Percentiles rank a stretch among this genome's conserved stretches.
Evolutionary conservation across 2,113 vertebrate species (phyloP).

Genomic region (Laticauda colubrina): DNA sequence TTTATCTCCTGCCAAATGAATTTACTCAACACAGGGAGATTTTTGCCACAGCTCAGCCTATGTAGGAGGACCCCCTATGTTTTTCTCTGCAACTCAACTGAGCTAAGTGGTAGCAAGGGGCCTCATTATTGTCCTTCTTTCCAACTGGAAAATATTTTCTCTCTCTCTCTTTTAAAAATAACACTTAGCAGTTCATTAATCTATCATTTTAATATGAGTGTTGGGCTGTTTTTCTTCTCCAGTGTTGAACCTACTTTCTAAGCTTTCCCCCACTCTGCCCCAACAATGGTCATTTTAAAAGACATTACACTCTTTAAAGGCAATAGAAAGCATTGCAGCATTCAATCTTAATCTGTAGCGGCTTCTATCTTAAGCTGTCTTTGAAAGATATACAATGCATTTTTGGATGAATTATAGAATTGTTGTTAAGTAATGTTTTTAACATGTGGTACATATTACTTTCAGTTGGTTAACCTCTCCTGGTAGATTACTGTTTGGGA

Average conservation of each 20-base stretch:
- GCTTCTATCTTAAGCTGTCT: constrained; percentile 60
- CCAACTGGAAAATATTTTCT: constrained; percentile 46
- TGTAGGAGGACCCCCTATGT: constrained; percentile 43
- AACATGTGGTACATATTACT: constrained; percentile 46
- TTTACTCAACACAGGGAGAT: constrained; percentile 52
- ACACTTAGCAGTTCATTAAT: constrained; percentile 66
- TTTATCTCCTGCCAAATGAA: constrained; percentile 43
- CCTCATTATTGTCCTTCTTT: constrained; percentile 47
- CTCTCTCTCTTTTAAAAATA: constrained; percentile 37
- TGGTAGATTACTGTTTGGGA: constrained; percentile 35
- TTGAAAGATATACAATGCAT: constrained; percentile 59
- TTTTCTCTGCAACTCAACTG: constrained; percentile 54
- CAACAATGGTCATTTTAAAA: constrained; percentile 50
- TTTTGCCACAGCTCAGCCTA: constrained; percentile 49
- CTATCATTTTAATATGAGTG: constrained; percentile 51
- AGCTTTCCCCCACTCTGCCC: neutral
- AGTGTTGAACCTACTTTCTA: constrained; percentile 57
- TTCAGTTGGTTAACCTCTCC: constrained; percentile 31
- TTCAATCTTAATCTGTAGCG: constrained; percentile 26
- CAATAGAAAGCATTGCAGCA: constrained; percentile 32
- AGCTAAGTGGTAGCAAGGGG: constrained; percentile 45
- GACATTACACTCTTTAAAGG: constrained; percentile 21
- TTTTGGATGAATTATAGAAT: constrained; percentile 56
- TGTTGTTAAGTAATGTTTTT: constrained; percentile 51
- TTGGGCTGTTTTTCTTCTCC: constrained; percentile 54